Evolutionary conservation across 92 coral and sea anemone species (phyloP), one percentile per base, ranked within the genome.

Genomic region (Umimayanthus kanabou): DNA sequence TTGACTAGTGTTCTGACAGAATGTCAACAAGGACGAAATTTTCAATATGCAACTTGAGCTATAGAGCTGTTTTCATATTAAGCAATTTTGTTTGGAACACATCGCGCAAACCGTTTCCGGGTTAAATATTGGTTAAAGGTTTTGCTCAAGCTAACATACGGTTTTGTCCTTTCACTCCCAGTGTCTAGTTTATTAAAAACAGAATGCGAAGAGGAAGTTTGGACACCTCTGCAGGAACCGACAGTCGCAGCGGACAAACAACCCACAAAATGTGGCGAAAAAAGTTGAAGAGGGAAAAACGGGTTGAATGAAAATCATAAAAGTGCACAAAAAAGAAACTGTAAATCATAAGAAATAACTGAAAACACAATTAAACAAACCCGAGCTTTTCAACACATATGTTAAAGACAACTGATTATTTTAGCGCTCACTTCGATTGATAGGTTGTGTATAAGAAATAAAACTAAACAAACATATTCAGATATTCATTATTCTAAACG

Each of bases 401-500:
- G 39, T 29, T 61, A 61, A 57, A 5, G 66, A 15, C 16, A 3
- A 47, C n/a, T n/a, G n/a, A 53, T 53, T 11, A 53, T 53, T 53
- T 53, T 53, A 14, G 22, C 76, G 39, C 6, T 71, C 37, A 29
- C 18, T 18, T 71, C 76, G 37, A 73, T 18, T 37, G 16, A 73
- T 73, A 20, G 15, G 22, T 77, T 77, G 81, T 47, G 23, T 23
- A 66, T 49, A 45, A 15, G 82, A 49, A 78, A 45, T 10, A 25
- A 25, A 78, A 49, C n/a, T 49, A 49, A 78, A 78, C 61, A 78
- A 49, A 78, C 20, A 47, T 23, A 25, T 49, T 78, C 25, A 75
- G 2, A 8, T 14, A 75, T 73, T 49, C 82, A 78, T 7, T 16
- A 4, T 43, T 45, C 58, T 18, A 77, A 45, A 77, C 40, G 22